Base-by-base conservation (phyloP, 37 sponge, comb jelly and placozoan species). In the Spongilla lacustris region DNA sequence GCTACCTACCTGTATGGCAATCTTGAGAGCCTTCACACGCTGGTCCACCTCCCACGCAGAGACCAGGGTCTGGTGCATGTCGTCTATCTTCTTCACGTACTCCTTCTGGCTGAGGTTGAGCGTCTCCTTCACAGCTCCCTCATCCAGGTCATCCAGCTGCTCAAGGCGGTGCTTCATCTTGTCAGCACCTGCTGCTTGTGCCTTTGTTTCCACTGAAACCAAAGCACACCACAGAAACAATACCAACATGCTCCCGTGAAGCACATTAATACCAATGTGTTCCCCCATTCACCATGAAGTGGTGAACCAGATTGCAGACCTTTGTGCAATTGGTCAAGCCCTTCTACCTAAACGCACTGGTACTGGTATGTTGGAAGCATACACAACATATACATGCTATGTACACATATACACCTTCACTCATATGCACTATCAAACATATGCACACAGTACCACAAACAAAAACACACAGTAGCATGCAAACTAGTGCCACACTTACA, bases 81-180 rank as follows among this genome's bases (percentile, higher is more conserved):
- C 92, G 36, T 98, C 99, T 31, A 98, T 98, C 82, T 93, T 93
- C 84, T 86, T 87, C 26, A 95, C 91, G 77, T 97, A 98, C 71
- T 98, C 97, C 35, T 88, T 76, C 92, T 98, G 99, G 50, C 78
- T 91, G 80, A 98, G 93, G 83, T 97, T 96, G 27, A 97, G 82
- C 35, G 93, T 95, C 87, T 97, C 98, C 29, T 85, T 88, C 74
- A 91, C 89, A 27, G 93, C 89, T 67, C 96, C 98, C 68, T 98
- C 99, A 69, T 98, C 97, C 58, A 97, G 26, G 71, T 93, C 96
- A 50, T 98, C 97, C 86, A 98, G 89, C 87, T 98, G 96, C 83
- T 98, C 99, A 66, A 98, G 87, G 12, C 99, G 91, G 69, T 91
- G 86, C 80, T 95, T 93, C 66, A 98, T 90, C 81, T 94, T 95